Evolutionary conservation across 2,113 vertebrate genomes (phyloP).

Genomic region (Mohoua ochrocephala): DNA sequence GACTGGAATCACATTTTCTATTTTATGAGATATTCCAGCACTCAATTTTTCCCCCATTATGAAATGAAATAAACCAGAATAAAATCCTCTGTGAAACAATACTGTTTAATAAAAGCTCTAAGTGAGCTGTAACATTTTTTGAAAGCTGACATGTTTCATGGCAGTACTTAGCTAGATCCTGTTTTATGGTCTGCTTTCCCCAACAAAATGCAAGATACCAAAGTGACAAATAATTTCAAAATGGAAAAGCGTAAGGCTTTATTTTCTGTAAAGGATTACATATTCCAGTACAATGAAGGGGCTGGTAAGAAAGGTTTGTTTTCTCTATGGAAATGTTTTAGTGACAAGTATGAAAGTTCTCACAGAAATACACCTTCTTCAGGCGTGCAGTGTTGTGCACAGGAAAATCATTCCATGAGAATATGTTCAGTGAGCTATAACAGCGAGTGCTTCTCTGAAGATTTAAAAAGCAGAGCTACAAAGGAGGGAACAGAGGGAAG

Average conservation of each 20-base stretch:
- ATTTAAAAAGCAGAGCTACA: neutral
- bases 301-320: neutral
- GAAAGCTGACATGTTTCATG: neutral
- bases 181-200: neutral
- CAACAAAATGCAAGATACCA: neutral
- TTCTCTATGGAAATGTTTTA: neutral
- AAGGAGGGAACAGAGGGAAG: neutral
- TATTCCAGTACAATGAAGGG: neutral
- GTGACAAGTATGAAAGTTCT: neutral
- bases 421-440: neutral
- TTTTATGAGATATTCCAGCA: neutral
- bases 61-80: neutral
- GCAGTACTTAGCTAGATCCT: neutral
- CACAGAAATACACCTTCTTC: neutral
- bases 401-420: neutral
- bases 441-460: neutral
- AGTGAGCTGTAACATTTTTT: neutral
- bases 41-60: neutral
- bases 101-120: neutral
- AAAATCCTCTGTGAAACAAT: neutral
- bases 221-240: neutral
- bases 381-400: neutral
- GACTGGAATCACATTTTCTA: neutral
- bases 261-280: neutral
- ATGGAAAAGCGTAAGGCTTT: neutral